phyloP scores from a whole-genome alignment of 2,797 vertebrate genomes.

The Miichthys miiuy region DNA sequence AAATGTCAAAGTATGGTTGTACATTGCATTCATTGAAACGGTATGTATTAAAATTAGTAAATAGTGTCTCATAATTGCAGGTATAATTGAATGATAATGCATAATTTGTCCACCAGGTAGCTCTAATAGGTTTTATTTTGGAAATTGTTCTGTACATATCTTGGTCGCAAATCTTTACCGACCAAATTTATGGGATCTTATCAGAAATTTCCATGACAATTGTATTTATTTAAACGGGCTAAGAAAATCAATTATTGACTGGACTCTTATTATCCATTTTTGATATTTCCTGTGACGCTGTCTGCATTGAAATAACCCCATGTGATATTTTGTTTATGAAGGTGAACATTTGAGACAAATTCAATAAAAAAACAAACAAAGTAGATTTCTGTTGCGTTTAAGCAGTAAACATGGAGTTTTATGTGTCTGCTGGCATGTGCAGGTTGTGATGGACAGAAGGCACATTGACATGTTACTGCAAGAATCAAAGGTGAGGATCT shows the following conservation, averaged over 20 bases:
- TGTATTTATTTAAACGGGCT: background rate
- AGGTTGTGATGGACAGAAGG: slow-evolving; percentile 57
- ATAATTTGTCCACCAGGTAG: slow-evolving; percentile 1
- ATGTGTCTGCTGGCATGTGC: slow-evolving; percentile 24
- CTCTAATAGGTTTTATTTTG: background rate
- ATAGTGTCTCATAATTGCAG: background rate
- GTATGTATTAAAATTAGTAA: background rate
- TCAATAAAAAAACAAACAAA: background rate
- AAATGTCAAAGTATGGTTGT: background rate
- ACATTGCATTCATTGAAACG: background rate
- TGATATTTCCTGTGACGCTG: background rate
- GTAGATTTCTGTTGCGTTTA: background rate
- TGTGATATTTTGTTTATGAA: background rate
- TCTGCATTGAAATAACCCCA: background rate
- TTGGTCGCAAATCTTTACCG: background rate
- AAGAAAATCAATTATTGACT: too few species aligned
- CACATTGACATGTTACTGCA: slow-evolving; percentile 47
- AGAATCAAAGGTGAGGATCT: slow-evolving; percentile 3
- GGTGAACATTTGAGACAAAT: background rate
- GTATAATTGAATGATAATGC: too few species aligned
- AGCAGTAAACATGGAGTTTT: background rate
- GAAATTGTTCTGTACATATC: too few species aligned
- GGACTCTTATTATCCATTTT: background rate
- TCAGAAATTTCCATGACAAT: background rate
- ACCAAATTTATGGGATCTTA: background rate